Conservation (phyloP, 2,113 vertebrate genomes). For the Phalacrocorax carbo region DNA sequence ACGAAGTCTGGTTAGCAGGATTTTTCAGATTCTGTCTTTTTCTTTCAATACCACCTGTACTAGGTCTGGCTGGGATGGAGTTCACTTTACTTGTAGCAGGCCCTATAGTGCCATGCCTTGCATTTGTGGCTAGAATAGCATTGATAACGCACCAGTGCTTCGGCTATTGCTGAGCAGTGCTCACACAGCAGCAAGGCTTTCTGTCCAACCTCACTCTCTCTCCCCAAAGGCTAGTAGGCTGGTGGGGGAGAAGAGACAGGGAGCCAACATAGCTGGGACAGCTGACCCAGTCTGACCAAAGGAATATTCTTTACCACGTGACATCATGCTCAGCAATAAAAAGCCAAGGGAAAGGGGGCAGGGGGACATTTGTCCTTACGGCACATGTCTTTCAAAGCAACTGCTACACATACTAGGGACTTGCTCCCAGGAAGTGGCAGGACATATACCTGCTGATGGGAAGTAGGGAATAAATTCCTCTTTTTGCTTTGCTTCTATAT, state of each 20-base stretch:
- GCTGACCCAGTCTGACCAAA: not conserved
- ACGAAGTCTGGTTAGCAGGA: not conserved
- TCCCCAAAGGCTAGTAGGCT: not conserved
- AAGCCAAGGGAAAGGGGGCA: not conserved
- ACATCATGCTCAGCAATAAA: not conserved
- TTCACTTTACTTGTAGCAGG: not conserved
- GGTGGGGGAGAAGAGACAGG: not conserved
- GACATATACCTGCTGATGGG: not conserved
- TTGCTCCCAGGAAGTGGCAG: not conserved
- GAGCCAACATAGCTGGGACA: not conserved
- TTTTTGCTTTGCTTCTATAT: not conserved
- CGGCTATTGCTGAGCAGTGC: not conserved
- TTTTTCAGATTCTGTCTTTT: not conserved
- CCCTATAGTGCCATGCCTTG: not conserved
- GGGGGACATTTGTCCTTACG: not conserved
- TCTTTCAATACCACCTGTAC: not conserved
- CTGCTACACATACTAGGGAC: no score
- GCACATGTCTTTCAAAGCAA: not conserved
- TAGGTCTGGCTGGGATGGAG: not conserved
- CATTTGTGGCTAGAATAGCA: no score
- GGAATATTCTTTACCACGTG: rapidly evolving
- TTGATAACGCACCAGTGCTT: rapidly evolving
- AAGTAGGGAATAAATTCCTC: not conserved
- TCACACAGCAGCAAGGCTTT: not conserved
- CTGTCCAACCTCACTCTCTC: not conserved